Evolutionary conservation across 2,113 vertebrate species (phyloP), one percentile per base, ranked within the genome.

Genomic region (Climacteris rufus): DNA sequence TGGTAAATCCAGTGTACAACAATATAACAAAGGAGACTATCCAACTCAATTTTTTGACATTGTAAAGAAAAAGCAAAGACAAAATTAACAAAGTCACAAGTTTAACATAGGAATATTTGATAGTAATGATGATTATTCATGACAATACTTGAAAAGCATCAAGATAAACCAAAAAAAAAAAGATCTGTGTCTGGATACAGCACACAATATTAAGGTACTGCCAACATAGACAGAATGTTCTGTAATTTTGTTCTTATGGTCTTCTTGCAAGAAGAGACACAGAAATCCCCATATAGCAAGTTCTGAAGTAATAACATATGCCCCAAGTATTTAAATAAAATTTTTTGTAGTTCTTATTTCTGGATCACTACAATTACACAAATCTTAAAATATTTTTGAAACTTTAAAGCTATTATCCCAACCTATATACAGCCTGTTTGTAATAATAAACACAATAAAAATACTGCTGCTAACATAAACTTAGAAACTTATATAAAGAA

Each of bases 41-140:
- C 4, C 17, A 40, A 27, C 7, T 52, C 4, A 1, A 0, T 5
- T n/a, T 49, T 59, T 39, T 35, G 2, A 6, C 10, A 18, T 50
- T 79, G 68, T n/a, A 37, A 71, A 71, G 61, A 61, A 77, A 90
- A 94, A 70, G n/a, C 3, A 59, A 50, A 81, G 30, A 56, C 33
- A 76, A 54, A 83, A 81, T 25, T 47, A 77, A 81, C 6, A 6
- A 64, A 69, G 27, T 52, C 40, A 91, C 16, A 49, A 35, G 8
- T 23, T 66, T 82, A 52, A 53, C 25, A 45, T 3, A 66, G 23
- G 17, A 68, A n/a, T 50, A 68, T 25, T 23, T 77, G 5, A 45
- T 1, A 3, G 1, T 28, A 68, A 86, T 25, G 6, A 49, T 18
- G 50, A 53, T 37, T 59, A 71, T 11, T 75, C 7, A 23, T 6